Evolutionary conservation across 1,140 invertebrate species (phyloP), one percentile per base, ranked within the genome.

Genomic region (Parapsyche elsis): DNA sequence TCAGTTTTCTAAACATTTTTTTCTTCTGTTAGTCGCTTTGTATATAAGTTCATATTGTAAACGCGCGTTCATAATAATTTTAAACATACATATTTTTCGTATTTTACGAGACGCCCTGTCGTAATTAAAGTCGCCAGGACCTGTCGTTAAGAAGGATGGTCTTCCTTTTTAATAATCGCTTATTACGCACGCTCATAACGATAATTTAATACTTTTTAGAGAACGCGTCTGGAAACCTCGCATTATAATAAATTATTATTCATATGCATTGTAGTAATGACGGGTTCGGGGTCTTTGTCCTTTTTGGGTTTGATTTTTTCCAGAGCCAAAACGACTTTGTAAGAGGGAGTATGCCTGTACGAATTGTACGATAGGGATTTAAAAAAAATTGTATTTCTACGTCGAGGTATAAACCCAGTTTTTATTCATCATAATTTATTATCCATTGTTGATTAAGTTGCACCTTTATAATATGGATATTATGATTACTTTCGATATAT

Each of bases 181-280:
- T 53, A 12, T 53, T 53, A 53, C 30, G 45, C 12, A 46, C 12
- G 45, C 5, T 7, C 5, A 53, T 53, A 53, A 53, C 12, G 16
- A 53, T 53, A 53, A 53, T 53, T 53, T 53, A 53, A 53, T 53
- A 53, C 10, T 53, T 53, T 53, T 53, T 53, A 53, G 1, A 53
- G 49, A 53, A 12, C 49, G 49, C 49, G 49, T 53, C 16, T 53
- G 4, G 49, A 53, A 53, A 10, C 49, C 49, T 53, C 64, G 23
- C 59, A 64, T 64, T 26, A 23, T 30, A 67, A 24, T 67, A 67
- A 67, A 67, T 67, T 67, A 67, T 67, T 67, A 67, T 67, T 67
- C 64, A 26, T 67, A 26, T 26, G 64, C 23, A 67, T 67, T 24
- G 64, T 67, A 26, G 21, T 67, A 9, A 67, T 26, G 10, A 61